A percentile compares a stretch with the other conserved stretches of the same genome.
phyloP scores from a whole-genome alignment of 2,797 vertebrate species.

The Halcyon chelicuti region DNA sequence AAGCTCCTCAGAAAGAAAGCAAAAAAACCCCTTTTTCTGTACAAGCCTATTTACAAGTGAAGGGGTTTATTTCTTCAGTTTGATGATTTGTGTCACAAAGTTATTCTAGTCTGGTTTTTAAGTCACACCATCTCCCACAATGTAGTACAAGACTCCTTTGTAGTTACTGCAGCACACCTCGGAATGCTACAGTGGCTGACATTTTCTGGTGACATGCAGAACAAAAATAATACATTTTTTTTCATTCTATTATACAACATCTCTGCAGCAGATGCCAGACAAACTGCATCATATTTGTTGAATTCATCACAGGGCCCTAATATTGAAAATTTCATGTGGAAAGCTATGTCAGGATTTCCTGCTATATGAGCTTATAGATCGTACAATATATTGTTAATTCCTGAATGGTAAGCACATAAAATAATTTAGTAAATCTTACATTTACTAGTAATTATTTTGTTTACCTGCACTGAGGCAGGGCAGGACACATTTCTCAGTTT shows the following conservation, averaged over 20 bases:
- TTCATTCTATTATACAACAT: slow-evolving; percentile 7
- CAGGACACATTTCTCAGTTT: neutral
- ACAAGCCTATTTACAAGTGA: neutral
- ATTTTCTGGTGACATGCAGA: neutral
- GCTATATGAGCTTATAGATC: neutral
- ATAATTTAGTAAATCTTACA: neutral
- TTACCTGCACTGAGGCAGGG: neutral
- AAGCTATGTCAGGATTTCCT: neutral
- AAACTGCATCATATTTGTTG: neutral
- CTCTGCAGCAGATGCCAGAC: neutral
- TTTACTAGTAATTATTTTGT: neutral
- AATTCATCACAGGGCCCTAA: neutral
- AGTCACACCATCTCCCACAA: neutral
- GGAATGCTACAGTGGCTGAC: neutral
- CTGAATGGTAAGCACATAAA: neutral
- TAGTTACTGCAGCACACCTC: neutral
- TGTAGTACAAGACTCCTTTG: slow-evolving; percentile 7
- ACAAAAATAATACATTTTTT: neutral
- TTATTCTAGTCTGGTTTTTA: neutral
- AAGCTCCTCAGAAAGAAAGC: neutral
- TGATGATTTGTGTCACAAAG: neutral
- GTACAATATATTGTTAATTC: neutral
- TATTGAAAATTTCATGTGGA: neutral
- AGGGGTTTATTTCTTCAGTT: neutral
- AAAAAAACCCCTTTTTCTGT: neutral